Percentiles rank a stretch among this genome's conserved stretches.
These are phyloP conservation scores for Ecliptopera silaceata DNA, from an alignment of 2,888 invertebrate species.

Conservation along the genomic window DNA sequence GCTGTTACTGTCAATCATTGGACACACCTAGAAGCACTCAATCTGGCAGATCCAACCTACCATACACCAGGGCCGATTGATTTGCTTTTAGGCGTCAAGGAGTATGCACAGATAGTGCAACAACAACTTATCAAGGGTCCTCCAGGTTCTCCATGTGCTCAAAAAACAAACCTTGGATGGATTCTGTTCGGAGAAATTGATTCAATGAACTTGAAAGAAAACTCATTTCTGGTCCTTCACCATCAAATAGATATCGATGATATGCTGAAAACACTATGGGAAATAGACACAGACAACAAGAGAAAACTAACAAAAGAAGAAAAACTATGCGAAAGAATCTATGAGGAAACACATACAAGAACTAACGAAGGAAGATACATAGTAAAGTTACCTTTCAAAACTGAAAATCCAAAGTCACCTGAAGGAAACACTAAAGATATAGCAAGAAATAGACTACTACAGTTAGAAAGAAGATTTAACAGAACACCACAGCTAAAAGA, in stretches of 20 bases:
- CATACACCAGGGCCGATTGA: constrained; percentile 32
- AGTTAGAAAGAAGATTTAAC: too few species aligned
- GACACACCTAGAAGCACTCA: constrained; percentile 17
- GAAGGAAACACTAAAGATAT: constrained; percentile 1
- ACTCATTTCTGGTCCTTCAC: constrained; percentile 25
- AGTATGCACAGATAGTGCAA: constrained; percentile 31
- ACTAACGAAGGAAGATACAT: neutral
- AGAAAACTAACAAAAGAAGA: neutral
- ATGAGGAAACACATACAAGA: neutral
- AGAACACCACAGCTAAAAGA: constrained; percentile 2
- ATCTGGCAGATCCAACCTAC: constrained; percentile 30
- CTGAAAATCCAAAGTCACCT: neutral
- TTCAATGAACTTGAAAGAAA: neutral
- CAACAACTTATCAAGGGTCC: constrained; percentile 29
- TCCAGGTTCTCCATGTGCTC: constrained; percentile 37
- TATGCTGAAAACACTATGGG: constrained; percentile 11
- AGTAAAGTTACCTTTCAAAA: neutral
- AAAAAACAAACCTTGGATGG: constrained; percentile 38
- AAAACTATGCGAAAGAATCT: neutral
- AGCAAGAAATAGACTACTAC: neutral
- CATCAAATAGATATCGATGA: constrained; percentile 23
- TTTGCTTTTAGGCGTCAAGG: constrained; percentile 35
- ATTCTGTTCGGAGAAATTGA: constrained; percentile 34
- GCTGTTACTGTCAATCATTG: constrained; percentile 19
- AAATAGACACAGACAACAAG: neutral